These are phyloP conservation scores for Selene dorsalis DNA, from an alignment of 2,797 vertebrate species.

Conservation along the genomic window DNA sequence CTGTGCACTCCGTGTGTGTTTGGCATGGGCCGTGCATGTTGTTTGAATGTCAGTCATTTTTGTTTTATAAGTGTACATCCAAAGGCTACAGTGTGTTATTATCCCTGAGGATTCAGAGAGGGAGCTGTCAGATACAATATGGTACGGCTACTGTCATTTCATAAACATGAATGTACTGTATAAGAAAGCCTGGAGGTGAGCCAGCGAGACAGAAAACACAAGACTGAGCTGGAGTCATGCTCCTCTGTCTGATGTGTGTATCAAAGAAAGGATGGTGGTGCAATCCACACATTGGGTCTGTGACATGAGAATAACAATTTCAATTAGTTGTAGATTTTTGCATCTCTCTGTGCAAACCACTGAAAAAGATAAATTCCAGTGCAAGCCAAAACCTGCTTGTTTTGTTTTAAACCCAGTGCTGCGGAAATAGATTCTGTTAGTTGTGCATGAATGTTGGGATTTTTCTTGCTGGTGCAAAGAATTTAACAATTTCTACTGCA, in stretches of 20 bases:
- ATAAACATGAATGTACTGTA: constrained; percentile 49
- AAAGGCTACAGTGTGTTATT: constrained; percentile 53
- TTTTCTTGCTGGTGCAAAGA: constrained; percentile 38
- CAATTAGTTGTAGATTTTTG: constrained; percentile 31
- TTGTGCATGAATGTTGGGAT: constrained; percentile 35
- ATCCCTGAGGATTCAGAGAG: constrained; percentile 43
- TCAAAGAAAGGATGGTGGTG: constrained; percentile 18
- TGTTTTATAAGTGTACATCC: constrained; percentile 51
- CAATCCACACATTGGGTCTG: constrained; percentile 4
- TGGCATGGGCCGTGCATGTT: constrained; percentile 15
- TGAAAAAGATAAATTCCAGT: background rate
- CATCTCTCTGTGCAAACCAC: constrained; percentile 1
- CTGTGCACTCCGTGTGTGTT: constrained; percentile 28
- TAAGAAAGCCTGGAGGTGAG: constrained; percentile 55
- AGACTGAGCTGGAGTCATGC: constrained; percentile 26
- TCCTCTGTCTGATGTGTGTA: constrained; percentile 42
- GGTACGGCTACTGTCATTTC: constrained; percentile 52
- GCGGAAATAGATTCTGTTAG: constrained; percentile 37
- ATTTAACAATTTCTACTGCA: constrained; percentile 56
- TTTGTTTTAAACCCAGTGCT: background rate
- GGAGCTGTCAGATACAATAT: constrained; percentile 61
- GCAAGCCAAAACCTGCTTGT: background rate
- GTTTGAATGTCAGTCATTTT: constrained; percentile 51
- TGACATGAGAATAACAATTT: constrained; percentile 26
- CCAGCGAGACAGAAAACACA: constrained; percentile 35